Conservation (phyloP, 2,797 vertebrate species). For the Apodemus agrarius region DNA sequence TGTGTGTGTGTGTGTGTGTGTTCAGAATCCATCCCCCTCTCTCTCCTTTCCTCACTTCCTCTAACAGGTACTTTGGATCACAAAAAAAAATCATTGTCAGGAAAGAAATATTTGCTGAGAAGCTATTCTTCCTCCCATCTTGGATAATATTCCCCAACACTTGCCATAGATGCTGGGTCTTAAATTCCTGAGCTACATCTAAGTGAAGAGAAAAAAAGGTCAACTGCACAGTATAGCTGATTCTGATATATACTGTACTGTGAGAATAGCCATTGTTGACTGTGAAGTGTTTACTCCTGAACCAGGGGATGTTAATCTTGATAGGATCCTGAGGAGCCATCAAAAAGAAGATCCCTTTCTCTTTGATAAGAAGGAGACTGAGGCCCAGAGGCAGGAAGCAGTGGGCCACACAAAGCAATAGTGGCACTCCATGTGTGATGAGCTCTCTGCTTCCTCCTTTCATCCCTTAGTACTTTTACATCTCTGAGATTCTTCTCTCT, state of each 20-base stretch:
- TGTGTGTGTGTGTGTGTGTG: too few relatives aligned
- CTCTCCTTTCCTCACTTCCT: background rate
- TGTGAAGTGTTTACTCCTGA: background rate
- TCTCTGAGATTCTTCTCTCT: background rate
- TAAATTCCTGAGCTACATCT: background rate
- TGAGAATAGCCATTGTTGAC: background rate
- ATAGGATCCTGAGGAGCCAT: background rate
- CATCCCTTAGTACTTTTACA: background rate
- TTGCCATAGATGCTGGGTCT: background rate
- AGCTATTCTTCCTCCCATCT: background rate
- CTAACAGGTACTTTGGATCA: background rate
- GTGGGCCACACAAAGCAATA: background rate
- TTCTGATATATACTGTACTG: background rate
- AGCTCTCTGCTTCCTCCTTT: background rate
- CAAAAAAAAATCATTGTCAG: constrained; percentile 41
- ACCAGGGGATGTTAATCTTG: background rate
- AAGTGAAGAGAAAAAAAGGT: background rate
- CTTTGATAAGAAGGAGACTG: background rate
- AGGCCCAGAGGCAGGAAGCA: background rate
- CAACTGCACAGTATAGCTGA: background rate
- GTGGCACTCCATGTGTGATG: background rate
- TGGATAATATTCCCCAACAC: background rate
- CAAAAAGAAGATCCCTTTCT: background rate
- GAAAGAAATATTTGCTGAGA: constrained; percentile 12
- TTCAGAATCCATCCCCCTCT: background rate